These are phyloP conservation scores for Atherinomorus stipes DNA, from an alignment of 2,113 vertebrate species.

Conservation along the genomic window DNA sequence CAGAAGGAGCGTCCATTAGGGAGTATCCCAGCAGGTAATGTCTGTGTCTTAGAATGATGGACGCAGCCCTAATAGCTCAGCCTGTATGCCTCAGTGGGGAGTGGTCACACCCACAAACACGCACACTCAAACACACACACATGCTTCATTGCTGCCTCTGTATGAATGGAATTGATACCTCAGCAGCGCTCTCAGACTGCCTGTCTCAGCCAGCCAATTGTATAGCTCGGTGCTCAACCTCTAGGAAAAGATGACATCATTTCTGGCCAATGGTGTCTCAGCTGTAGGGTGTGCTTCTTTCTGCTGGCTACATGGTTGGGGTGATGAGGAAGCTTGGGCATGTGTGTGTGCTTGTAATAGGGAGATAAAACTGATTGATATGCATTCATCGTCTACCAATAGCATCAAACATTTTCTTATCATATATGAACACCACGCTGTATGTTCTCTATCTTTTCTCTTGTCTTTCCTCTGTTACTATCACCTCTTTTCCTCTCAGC, in stretches of 20 bases:
- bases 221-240: slow-evolving; percentile 77
- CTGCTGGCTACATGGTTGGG: slow-evolving; percentile 31
- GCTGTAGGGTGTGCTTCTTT: slow-evolving; percentile 86
- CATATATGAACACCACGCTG: neutral
- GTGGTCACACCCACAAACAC: slow-evolving; percentile 44
- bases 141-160: slow-evolving; percentile 70
- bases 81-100: slow-evolving; percentile 51
- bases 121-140: slow-evolving; percentile 12
- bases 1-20: slow-evolving; percentile 52
- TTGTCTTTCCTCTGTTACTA: neutral
- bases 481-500: neutral
- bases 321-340: slow-evolving; percentile 24
- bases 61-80: slow-evolving; percentile 58
- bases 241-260: slow-evolving; percentile 96
- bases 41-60: slow-evolving; percentile 59
- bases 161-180: slow-evolving; percentile 92
- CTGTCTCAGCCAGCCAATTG: slow-evolving; percentile 86
- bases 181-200: slow-evolving; percentile 86
- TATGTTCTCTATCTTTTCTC: slow-evolving; percentile 1
- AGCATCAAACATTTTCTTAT: slow-evolving; percentile 61
- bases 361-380: slow-evolving; percentile 66
- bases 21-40: slow-evolving; percentile 68
- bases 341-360: slow-evolving; percentile 29
- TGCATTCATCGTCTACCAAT: slow-evolving; percentile 53
- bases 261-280: slow-evolving; percentile 88